Conservation (phyloP, 1,140 invertebrate species). For the Eueides isabella region DNA sequence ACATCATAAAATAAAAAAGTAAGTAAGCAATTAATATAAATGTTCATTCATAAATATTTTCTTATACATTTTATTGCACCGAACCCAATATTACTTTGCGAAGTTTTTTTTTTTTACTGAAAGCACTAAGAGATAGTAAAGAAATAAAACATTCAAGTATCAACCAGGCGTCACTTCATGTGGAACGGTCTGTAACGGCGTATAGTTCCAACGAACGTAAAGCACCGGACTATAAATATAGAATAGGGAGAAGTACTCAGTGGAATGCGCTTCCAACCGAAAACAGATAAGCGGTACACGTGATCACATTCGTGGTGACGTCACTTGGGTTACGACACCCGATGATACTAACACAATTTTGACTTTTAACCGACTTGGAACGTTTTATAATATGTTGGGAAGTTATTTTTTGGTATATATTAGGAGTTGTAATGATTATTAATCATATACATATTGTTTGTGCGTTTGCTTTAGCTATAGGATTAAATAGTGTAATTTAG, state of each 20-base stretch:
- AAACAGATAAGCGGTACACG: conserved; percentile 57
- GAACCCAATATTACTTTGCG: neutral
- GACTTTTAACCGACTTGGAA: neutral
- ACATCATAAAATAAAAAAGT: neutral
- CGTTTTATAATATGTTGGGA: neutral
- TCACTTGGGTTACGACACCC: conserved; percentile 34
- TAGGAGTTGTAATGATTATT: neutral
- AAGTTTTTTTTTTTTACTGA: neutral
- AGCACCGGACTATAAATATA: conserved; percentile 52
- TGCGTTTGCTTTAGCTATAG: too few species aligned
- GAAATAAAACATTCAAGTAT: conserved; percentile 18
- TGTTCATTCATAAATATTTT: neutral
- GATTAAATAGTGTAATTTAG: too few species aligned
- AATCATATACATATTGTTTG: neutral
- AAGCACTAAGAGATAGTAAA: neutral
- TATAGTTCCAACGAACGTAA: conserved; percentile 42
- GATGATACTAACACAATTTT: neutral
- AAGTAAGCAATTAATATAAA: neutral
- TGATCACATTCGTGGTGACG: conserved; percentile 48
- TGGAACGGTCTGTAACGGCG: conserved; percentile 37
- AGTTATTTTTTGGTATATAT: neutral
- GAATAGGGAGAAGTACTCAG: conserved; percentile 46
- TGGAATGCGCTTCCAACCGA: conserved; percentile 57
- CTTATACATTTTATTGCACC: neutral
- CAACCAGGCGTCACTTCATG: conserved; percentile 20